Percentiles rank a stretch among this genome's conserved stretches.
Conservation (phyloP, 2,113 vertebrate genomes). For the Capricornis sumatraensis region DNA sequence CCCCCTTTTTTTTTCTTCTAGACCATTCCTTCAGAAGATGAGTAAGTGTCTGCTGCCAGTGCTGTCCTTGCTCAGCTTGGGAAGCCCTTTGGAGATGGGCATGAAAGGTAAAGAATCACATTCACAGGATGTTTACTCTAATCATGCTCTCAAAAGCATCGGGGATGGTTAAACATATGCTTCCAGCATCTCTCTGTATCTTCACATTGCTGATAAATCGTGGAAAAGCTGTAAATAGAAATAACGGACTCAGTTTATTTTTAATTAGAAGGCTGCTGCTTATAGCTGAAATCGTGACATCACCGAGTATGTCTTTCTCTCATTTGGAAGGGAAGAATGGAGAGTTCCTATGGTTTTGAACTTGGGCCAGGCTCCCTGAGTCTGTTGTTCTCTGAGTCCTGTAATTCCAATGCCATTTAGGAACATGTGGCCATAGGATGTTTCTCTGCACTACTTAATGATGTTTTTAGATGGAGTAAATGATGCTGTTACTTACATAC, state of each 20-base stretch:
- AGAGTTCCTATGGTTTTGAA: slow-evolving; percentile 55
- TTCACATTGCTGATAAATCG: slow-evolving; percentile 50
- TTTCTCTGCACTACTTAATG: neutral
- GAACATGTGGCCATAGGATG: neutral
- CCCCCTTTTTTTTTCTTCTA: neutral
- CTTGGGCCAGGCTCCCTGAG: slow-evolving; percentile 47
- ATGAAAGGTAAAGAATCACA: slow-evolving; percentile 47
- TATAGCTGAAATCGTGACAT: slow-evolving; percentile 58
- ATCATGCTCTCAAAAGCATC: slow-evolving; percentile 57
- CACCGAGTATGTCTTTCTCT: slow-evolving; percentile 47
- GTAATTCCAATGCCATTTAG: neutral
- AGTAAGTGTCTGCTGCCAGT: neutral
- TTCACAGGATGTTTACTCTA: slow-evolving; percentile 55
- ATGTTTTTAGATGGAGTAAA: neutral
- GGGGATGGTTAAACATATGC: slow-evolving; percentile 60
- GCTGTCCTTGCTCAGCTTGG: slow-evolving; percentile 4
- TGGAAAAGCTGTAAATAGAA: slow-evolving; percentile 66
- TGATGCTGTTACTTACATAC: neutral
- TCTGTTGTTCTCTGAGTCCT: slow-evolving; percentile 15
- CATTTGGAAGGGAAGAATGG: slow-evolving; percentile 55
- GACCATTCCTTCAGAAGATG: slow-evolving; percentile 42
- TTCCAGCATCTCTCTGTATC: slow-evolving; percentile 52
- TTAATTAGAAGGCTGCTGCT: slow-evolving; percentile 71
- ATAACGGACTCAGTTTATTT: slow-evolving; percentile 69
- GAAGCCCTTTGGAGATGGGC: slow-evolving; percentile 50